phyloP scores from a whole-genome alignment of 1,140 invertebrate species.

The Gonatopus flavifemur region DNA sequence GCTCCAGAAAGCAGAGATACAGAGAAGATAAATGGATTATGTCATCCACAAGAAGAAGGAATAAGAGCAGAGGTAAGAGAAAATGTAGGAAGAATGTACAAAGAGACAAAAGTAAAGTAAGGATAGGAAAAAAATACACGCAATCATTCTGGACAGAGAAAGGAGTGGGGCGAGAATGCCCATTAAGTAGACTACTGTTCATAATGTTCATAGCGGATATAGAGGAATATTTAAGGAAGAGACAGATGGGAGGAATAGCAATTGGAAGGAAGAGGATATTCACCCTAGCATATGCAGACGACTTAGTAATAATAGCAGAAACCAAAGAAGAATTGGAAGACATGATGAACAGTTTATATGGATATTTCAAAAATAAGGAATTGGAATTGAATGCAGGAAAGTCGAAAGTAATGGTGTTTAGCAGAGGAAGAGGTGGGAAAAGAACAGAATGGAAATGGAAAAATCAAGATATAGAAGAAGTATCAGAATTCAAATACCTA shows the following conservation, averaged over 20 bases:
- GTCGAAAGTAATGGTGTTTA: neutral
- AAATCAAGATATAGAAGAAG: neutral
- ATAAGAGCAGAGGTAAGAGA: neutral
- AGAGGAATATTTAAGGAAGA: neutral
- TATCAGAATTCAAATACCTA: neutral
- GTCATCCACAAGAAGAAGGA: neutral
- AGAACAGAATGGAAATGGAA: neutral
- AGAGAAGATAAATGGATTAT: too few species aligned
- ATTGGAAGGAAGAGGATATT: neutral
- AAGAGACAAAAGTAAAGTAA: too few species aligned
- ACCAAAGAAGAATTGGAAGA: too few species aligned
- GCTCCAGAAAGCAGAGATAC: too few species aligned
- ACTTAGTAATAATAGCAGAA: too few species aligned
- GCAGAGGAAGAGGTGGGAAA: neutral
- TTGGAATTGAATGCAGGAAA: constrained; percentile 5
- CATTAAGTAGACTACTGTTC: neutral
- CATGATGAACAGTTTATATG: too few species aligned
- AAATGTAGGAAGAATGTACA: neutral
- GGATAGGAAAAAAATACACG: neutral
- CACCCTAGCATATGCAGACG: neutral
- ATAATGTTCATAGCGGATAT: neutral
- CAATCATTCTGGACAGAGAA: neutral
- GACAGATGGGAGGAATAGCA: neutral
- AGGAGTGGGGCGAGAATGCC: neutral
- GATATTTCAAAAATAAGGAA: too few species aligned